Percentiles rank a stretch among this genome's conserved stretches.
phyloP scores from a whole-genome alignment of 2,113 vertebrate genomes.

The Chamaetylas fuelleborni region DNA sequence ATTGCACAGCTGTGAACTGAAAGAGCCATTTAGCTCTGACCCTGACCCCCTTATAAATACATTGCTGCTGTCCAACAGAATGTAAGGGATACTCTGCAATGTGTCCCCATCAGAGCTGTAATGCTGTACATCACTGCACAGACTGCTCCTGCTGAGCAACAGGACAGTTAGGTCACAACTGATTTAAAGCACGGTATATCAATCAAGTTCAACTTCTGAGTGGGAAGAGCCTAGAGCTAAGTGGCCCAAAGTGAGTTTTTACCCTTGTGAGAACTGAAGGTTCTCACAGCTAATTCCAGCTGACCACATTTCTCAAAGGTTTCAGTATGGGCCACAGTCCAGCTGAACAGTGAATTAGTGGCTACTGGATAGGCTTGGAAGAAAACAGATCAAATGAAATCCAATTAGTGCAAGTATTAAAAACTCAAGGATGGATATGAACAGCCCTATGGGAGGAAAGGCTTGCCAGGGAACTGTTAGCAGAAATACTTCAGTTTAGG shows the following conservation, averaged over 20 bases:
- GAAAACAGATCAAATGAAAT: not conserved
- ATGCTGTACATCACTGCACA: not conserved
- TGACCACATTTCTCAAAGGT: not conserved
- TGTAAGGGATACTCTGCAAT: not conserved
- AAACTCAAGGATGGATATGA: not conserved
- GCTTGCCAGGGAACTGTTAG: not conserved
- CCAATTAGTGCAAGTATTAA: not conserved
- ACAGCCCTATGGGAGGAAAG: not conserved
- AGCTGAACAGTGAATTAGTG: not conserved
- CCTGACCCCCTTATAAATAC: not conserved
- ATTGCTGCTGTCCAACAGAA: not conserved
- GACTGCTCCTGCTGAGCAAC: not conserved
- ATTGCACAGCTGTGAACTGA: not conserved
- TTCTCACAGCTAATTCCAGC: not conserved
- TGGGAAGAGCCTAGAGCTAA: not conserved
- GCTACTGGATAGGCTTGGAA: not conserved
- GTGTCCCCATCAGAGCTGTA: not conserved
- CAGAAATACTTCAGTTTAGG: not conserved
- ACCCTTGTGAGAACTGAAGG: not conserved
- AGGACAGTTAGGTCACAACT: not conserved
- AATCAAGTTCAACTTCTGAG: not conserved
- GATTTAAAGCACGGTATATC: fast-evolving
- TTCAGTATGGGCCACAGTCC: not conserved
- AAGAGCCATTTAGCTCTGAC: not conserved
- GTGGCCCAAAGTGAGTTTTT: not conserved